Evolutionary conservation across 2,888 invertebrate species (phyloP).

Genomic region (Dolichomitus sp.): DNA sequence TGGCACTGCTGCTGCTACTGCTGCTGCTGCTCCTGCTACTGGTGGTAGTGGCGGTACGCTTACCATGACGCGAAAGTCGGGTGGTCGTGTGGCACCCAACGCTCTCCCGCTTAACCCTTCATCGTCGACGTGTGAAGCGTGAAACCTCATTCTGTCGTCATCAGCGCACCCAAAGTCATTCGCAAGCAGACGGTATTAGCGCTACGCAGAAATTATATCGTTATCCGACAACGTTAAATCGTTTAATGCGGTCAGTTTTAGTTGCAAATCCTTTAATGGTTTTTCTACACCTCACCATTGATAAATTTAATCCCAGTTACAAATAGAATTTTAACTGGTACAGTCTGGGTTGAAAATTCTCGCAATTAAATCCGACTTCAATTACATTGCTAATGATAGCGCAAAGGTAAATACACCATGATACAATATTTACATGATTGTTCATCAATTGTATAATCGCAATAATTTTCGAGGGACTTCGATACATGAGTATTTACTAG

Average conservation of each 20-base stretch:
- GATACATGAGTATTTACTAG: neutral
- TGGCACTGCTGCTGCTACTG: constrained; percentile 13
- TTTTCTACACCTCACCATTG: constrained; percentile 43
- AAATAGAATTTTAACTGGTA: neutral
- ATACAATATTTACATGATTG: neutral
- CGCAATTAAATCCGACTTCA: neutral
- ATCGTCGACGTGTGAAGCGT: constrained; percentile 61
- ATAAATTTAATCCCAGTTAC: constrained; percentile 45
- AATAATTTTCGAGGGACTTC: neutral
- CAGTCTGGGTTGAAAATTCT: neutral
- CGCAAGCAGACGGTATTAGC: constrained; percentile 37
- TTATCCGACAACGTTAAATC: constrained; percentile 48
- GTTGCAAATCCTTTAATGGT: constrained; percentile 36
- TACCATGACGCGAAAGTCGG: constrained; percentile 68
- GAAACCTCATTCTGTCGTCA: constrained; percentile 60
- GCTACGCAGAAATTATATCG: constrained; percentile 59
- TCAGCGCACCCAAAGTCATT: constrained; percentile 25
- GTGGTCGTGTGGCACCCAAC: constrained; percentile 56
- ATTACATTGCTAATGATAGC: neutral
- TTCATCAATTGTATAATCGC: neutral
- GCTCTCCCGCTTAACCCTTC: constrained; percentile 75
- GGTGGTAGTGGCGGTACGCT: constrained; percentile 31
- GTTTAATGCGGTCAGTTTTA: constrained; percentile 51
- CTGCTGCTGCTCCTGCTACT: constrained; percentile 10
- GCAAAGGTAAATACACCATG: neutral